Evolutionary conservation across 1,140 invertebrate species (phyloP).

Genomic region (Trypoxylus dichotomus): DNA sequence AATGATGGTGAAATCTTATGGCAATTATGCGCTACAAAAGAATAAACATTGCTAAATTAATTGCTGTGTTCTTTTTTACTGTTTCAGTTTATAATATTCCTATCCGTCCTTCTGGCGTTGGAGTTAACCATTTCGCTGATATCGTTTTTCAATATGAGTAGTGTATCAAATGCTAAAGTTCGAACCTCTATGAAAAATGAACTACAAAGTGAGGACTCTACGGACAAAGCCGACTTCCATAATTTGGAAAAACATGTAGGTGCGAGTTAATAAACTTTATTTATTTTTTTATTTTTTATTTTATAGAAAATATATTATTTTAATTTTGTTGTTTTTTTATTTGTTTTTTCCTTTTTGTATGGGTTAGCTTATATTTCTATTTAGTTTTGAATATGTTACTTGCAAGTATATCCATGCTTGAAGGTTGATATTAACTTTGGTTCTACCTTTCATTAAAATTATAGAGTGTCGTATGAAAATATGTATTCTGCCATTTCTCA

Average conservation of each 20-base stretch:
- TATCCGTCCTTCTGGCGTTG: conserved; percentile 34
- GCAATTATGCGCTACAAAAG: too few species aligned
- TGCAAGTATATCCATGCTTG: too few species aligned
- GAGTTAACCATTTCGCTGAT: conserved; percentile 34
- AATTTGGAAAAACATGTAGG: conserved; percentile 20
- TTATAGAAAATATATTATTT: conserved; percentile 3
- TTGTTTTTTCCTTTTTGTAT: neutral
- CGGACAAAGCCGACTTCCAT: conserved; percentile 13
- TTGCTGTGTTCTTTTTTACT: neutral
- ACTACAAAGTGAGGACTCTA: neutral
- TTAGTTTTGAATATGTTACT: neutral
- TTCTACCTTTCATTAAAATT: too few species aligned
- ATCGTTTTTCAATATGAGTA: conserved; percentile 32
- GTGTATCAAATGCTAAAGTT: neutral
- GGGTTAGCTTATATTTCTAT: neutral
- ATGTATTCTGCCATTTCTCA: too few species aligned
- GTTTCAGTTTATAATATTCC: conserved; percentile 35
- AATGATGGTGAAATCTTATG: too few species aligned
- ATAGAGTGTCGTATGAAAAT: too few species aligned
- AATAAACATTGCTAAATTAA: too few species aligned
- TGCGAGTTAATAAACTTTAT: conserved; percentile 7
- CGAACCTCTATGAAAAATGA: conserved; percentile 28
- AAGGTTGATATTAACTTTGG: too few species aligned
- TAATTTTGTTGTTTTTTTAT: neutral
- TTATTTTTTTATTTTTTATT: conserved; percentile 13